Conservation (phyloP, 2,888 invertebrate species). For the Flexamia atlantica region DNA sequence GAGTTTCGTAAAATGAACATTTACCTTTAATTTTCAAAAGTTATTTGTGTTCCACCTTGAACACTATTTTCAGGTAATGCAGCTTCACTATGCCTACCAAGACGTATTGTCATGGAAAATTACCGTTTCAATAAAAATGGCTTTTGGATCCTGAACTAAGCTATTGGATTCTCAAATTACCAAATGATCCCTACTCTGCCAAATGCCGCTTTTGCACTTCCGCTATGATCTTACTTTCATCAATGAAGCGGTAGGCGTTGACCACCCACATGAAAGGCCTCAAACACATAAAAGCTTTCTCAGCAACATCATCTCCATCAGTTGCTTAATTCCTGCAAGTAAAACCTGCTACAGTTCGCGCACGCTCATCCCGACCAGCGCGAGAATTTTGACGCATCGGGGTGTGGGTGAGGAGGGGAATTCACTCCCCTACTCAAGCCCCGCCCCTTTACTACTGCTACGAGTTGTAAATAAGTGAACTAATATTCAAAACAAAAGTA, state of each 20-base stretch:
- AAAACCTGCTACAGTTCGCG: too few relatives aligned
- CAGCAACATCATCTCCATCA: background rate
- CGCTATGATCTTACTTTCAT: background rate
- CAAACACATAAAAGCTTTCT: conserved; percentile 4
- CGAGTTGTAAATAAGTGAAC: too few relatives aligned
- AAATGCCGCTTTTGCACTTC: background rate
- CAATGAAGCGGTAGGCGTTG: background rate
- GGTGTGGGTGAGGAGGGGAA: too few relatives aligned
- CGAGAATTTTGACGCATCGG: too few relatives aligned
- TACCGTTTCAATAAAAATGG: background rate
- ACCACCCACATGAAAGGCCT: background rate
- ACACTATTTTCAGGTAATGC: too few relatives aligned
- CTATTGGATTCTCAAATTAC: background rate
- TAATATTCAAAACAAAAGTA: too few relatives aligned
- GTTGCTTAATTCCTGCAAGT: background rate
- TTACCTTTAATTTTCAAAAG: too few relatives aligned
- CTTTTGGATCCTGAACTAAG: conserved; percentile 3
- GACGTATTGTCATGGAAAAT: background rate
- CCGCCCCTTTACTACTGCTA: too few relatives aligned
- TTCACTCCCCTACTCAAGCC: too few relatives aligned
- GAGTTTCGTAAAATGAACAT: too few relatives aligned
- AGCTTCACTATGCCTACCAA: background rate
- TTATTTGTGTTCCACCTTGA: too few relatives aligned
- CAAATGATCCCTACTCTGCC: background rate
- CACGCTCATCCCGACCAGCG: too few relatives aligned